Conservation (phyloP, 2,113 vertebrate genomes). For the Bucco capensis region DNA sequence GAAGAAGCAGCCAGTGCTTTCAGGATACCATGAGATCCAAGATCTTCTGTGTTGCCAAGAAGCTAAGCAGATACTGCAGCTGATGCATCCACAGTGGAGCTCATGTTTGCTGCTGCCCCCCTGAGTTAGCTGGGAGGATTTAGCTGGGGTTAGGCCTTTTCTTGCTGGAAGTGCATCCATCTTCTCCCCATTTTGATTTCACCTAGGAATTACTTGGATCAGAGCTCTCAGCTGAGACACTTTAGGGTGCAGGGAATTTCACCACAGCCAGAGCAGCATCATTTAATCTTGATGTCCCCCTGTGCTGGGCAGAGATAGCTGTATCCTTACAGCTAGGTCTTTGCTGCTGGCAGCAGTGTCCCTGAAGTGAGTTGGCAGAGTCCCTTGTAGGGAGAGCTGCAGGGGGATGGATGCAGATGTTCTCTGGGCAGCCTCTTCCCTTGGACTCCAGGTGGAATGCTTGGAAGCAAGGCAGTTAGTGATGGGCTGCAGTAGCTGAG, state of each 20-base stretch:
- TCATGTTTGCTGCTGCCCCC: not conserved
- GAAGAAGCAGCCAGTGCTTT: not conserved
- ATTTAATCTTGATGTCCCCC: not conserved
- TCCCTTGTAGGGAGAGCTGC: not conserved
- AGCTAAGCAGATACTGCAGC: not conserved
- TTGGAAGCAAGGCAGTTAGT: not conserved
- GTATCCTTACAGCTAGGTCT: not conserved
- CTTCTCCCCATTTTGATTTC: not conserved
- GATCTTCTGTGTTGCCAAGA: not conserved
- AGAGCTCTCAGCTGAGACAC: not conserved
- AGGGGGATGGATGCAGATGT: not conserved
- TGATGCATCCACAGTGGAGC: not conserved
- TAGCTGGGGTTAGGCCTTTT: not conserved
- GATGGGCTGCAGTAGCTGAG: not conserved
- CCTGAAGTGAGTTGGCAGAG: not conserved
- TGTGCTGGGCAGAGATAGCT: not conserved
- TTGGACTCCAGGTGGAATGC: fast-evolving
- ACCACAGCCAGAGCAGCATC: not conserved
- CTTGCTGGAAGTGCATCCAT: not conserved
- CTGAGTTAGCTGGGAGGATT: not conserved
- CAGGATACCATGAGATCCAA: not conserved
- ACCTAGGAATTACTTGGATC: not conserved
- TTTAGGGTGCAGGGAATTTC: not conserved
- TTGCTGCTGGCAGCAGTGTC: not conserved
- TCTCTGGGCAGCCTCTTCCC: not conserved